phyloP scores from a whole-genome alignment of 2,113 vertebrate species.

The Malurus alboscapulatus region DNA sequence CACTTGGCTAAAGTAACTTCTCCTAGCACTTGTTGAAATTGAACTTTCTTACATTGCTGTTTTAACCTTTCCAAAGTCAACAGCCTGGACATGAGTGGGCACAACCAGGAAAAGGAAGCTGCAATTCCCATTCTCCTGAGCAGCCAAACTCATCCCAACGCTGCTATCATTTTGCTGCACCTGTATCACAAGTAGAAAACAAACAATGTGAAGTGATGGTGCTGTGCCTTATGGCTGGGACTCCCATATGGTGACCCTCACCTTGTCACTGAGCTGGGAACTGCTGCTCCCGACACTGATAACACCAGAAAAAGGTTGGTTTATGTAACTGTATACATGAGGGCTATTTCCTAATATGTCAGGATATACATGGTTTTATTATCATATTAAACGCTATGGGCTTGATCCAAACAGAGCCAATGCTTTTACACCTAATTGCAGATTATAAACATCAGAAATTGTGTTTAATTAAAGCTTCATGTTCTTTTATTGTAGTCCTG shows the following conservation, averaged over 20 bases:
- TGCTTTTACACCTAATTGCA: neutral
- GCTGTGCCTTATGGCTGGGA: neutral
- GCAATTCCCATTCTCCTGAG: neutral
- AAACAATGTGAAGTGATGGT: neutral
- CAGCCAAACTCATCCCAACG: neutral
- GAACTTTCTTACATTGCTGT: neutral
- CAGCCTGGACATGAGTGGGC: neutral
- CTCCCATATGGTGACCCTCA: neutral
- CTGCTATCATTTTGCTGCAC: neutral
- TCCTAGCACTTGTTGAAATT: neutral
- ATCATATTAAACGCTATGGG: neutral
- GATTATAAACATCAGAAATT: neutral
- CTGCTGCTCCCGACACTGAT: neutral
- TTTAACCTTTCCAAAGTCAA: neutral
- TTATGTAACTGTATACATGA: neutral
- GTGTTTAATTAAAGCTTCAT: neutral
- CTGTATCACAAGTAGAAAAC: neutral
- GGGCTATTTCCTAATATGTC: neutral
- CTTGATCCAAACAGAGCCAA: neutral
- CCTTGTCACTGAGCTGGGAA: neutral
- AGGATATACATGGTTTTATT: neutral
- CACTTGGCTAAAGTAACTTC: neutral
- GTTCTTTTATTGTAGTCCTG: neutral
- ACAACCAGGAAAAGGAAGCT: neutral
- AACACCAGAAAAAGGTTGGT: neutral